These are phyloP conservation scores for Junonia oenone DNA, from an alignment of 2,888 invertebrate species.

Conservation along the genomic window DNA sequence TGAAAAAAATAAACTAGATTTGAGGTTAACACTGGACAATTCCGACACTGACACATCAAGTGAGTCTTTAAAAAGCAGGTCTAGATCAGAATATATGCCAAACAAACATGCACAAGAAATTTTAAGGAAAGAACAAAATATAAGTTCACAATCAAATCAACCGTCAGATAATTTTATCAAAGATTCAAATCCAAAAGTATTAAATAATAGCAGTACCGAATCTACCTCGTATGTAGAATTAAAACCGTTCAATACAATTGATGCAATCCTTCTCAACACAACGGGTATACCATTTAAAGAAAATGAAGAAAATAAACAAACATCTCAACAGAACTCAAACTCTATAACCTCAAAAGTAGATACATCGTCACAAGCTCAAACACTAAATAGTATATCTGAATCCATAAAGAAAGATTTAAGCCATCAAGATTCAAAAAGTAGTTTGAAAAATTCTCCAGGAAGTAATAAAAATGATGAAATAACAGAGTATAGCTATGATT, in stretches of 20 bases:
- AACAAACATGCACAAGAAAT: conserved; percentile 44
- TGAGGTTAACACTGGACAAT: conserved; percentile 61
- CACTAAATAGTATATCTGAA: conserved; percentile 43
- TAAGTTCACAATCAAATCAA: conserved; percentile 28
- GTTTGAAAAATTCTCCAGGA: conserved; percentile 36
- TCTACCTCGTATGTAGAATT: conserved; percentile 67
- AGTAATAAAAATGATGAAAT: conserved; percentile 51
- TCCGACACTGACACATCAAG: conserved; percentile 73
- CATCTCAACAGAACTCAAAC: conserved; percentile 22
- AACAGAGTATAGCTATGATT: conserved; percentile 64
- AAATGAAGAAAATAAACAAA: conserved; percentile 28
- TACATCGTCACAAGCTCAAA: conserved; percentile 39
- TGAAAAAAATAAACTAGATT: conserved; percentile 66
- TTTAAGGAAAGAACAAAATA: conserved; percentile 29
- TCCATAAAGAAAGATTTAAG: conserved; percentile 39
- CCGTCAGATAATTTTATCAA: conserved; percentile 30
- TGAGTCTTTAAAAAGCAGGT: conserved; percentile 62
- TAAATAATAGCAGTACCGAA: conserved; percentile 58
- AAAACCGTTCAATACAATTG: conserved; percentile 54
- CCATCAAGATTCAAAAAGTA: conserved; percentile 33
- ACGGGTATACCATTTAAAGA: conserved; percentile 47
- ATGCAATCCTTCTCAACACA: conserved; percentile 55
- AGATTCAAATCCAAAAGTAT: conserved; percentile 45
- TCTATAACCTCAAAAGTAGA: conserved; percentile 33
- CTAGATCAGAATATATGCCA: conserved; percentile 67